Evolutionary conservation across 2,888 invertebrate species (phyloP).

Genomic region (Leptinotarsa rubiginosa): DNA sequence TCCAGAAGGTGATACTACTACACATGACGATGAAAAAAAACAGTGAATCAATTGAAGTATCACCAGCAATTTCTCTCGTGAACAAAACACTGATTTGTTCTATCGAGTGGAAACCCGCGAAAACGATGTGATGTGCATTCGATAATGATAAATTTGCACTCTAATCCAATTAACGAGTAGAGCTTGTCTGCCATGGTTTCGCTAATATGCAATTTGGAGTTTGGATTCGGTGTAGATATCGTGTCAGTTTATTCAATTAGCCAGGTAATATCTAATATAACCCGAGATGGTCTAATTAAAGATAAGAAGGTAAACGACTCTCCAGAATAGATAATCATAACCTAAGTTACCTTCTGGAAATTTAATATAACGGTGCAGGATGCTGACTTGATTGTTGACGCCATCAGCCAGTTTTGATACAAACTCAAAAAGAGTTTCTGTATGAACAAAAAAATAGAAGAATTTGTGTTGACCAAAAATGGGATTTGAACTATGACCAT

Average conservation of each 20-base stretch:
- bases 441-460: no score
- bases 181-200: background rate
- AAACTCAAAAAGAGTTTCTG: no score
- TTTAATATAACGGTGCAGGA: no score
- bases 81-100: background rate
- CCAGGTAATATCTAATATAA: slow-evolving; percentile 41
- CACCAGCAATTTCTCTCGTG: background rate
- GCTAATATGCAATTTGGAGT: slow-evolving; percentile 35
- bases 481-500: no score
- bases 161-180: background rate
- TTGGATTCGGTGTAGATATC: slow-evolving; percentile 34
- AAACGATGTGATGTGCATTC: background rate
- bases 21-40: no score
- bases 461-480: no score
- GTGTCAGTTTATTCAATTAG: slow-evolving; percentile 42
- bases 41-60: no score
- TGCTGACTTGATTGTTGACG: no score
- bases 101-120: background rate
- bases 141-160: slow-evolving; percentile 2
- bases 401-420: no score
- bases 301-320: background rate
- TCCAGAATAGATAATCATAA: background rate
- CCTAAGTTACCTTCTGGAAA: background rate
- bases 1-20: no score
- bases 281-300: slow-evolving; percentile 39